These are phyloP conservation scores for Orius insidiosus DNA, from an alignment of 1,140 invertebrate species.

Conservation along the genomic window DNA sequence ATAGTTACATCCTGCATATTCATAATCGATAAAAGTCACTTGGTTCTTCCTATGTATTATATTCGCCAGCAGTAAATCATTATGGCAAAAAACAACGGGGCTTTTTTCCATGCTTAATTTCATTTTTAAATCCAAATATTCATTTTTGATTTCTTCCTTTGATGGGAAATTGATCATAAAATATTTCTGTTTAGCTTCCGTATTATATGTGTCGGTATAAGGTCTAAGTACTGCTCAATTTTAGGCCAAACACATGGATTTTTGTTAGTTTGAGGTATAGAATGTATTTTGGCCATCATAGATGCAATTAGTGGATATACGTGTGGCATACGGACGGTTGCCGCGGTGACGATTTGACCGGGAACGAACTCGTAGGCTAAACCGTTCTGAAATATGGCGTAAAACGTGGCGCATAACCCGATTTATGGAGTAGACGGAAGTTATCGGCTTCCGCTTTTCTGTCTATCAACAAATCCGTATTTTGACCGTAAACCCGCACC, in stretches of 20 bases:
- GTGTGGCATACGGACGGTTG: conserved; percentile 46
- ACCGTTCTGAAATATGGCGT: conserved; percentile 87
- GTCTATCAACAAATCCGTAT: conserved; percentile 86
- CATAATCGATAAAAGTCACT: conserved; percentile 93
- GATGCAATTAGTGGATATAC: conserved; percentile 59
- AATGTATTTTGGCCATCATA: conserved; percentile 65
- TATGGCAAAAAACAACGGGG: conserved; percentile 80
- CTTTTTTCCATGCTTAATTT: no score
- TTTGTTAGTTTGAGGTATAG: conserved; percentile 27
- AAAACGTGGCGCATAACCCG: conserved; percentile 69
- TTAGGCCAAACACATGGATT: conserved; percentile 49
- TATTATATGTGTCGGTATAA: conserved; percentile 34
- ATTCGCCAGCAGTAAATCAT: conserved; percentile 90
- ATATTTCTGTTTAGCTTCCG: no score
- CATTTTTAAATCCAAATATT: no score
- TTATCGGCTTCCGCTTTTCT: conserved; percentile 55
- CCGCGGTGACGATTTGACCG: conserved; percentile 56
- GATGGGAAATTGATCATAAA: no score
- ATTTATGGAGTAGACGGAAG: conserved; percentile 53
- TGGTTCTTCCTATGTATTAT: conserved; percentile 55
- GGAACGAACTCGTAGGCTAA: conserved; percentile 81
- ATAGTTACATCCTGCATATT: conserved; percentile 88
- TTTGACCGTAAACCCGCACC: conserved; percentile 81
- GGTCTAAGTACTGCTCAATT: conserved; percentile 49
- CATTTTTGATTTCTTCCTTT: no score